A percentile compares a stretch with the other conserved stretches of the same genome.
These are phyloP conservation scores for Ceyx margarethae DNA, from an alignment of 2,113 vertebrate genomes.

Conservation along the genomic window DNA sequence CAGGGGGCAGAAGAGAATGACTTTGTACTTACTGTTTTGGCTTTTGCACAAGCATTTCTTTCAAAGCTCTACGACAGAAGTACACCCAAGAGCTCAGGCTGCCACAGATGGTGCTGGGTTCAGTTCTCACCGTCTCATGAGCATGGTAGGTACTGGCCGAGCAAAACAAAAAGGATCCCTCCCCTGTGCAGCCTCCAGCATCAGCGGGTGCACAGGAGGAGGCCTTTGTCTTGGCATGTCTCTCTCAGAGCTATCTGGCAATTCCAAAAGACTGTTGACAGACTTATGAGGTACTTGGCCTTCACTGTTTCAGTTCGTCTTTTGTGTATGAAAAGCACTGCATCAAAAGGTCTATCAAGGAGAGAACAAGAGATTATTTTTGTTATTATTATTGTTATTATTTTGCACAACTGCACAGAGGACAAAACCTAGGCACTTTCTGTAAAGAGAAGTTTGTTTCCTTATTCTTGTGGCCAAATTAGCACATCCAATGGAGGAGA, in stretches of 20 bases:
- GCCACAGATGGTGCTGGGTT: not conserved
- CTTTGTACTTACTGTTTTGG: slow-evolving; percentile 20
- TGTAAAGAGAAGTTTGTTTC: slow-evolving; percentile 60
- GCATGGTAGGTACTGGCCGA: slow-evolving; percentile 15
- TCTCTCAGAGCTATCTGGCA: not conserved
- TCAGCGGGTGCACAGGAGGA: not conserved
- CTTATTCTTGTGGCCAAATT: slow-evolving; percentile 55
- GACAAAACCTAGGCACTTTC: slow-evolving; percentile 76
- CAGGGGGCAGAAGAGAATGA: slow-evolving; percentile 21
- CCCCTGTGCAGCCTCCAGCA: not conserved
- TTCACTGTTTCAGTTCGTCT: slow-evolving; percentile 65
- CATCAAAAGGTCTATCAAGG: slow-evolving; percentile 68
- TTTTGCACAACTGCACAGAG: slow-evolving; percentile 80
- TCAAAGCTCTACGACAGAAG: slow-evolving; percentile 43
- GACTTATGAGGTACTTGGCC: slow-evolving; percentile 55
- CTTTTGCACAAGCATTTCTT: slow-evolving; percentile 50
- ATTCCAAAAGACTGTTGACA: not conserved
- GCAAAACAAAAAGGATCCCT: not conserved
- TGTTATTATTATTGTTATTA: slow-evolving; percentile 76
- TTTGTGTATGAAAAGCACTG: slow-evolving; percentile 69
- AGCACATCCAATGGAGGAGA: slow-evolving; percentile 55
- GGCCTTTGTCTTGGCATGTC: accelerated
- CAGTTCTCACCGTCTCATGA: not conserved
- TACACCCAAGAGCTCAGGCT: not conserved
- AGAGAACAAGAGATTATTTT: slow-evolving; percentile 78